Conservation (phyloP, 2,797 vertebrate species). For the Distichodus sexfasciatus region DNA sequence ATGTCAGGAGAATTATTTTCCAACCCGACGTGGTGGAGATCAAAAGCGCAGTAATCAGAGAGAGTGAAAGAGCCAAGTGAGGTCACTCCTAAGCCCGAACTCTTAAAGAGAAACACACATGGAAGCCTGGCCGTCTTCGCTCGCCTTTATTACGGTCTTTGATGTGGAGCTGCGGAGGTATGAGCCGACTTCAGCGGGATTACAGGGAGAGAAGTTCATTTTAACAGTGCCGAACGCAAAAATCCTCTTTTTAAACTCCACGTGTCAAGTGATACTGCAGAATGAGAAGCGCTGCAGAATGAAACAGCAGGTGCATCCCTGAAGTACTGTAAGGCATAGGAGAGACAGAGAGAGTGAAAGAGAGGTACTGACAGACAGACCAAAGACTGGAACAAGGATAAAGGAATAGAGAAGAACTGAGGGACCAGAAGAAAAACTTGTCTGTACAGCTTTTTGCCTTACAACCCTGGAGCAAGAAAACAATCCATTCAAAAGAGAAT, state of each 20-base stretch:
- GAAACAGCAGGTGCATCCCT: constrained; percentile 23
- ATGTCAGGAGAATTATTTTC: constrained; percentile 39
- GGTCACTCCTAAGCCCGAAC: constrained; percentile 24
- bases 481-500: too few species aligned
- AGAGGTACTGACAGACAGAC: background rate
- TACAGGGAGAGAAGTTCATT: constrained; percentile 23
- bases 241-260: constrained; percentile 6
- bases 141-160: constrained; percentile 34
- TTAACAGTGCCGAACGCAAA: constrained; percentile 10
- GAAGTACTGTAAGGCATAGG: background rate
- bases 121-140: constrained; percentile 17
- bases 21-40: constrained; percentile 23
- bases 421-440: too few species aligned
- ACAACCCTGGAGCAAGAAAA: too few species aligned
- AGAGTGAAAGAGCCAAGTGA: constrained; percentile 29
- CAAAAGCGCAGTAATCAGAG: constrained; percentile 39
- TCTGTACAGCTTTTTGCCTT: too few species aligned
- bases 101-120: constrained; percentile 29
- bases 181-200: constrained; percentile 27
- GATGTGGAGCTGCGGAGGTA: constrained; percentile 30
- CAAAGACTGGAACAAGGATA: background rate
- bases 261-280: constrained; percentile 5
- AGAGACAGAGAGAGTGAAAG: background rate
- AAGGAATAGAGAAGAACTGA: too few species aligned
- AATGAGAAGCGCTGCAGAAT: background rate